phyloP scores from a whole-genome alignment of 2,113 vertebrate genomes.

The Hyla sarda region DNA sequence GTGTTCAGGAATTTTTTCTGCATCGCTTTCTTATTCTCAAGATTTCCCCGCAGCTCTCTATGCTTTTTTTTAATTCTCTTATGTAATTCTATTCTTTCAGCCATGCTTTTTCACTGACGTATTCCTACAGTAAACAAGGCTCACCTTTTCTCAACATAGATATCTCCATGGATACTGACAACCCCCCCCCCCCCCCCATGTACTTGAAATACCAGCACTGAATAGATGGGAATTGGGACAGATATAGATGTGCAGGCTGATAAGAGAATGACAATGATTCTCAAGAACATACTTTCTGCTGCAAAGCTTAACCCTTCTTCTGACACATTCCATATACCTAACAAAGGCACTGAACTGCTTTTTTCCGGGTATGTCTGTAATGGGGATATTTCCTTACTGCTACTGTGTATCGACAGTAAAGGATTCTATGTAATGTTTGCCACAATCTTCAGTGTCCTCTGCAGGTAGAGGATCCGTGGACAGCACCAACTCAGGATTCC shows the following conservation, averaged over 20 bases:
- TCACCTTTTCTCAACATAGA: conserved; percentile 53
- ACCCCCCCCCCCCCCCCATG: neutral
- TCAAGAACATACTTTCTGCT: neutral
- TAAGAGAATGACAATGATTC: conserved; percentile 28
- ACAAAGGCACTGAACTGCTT: neutral
- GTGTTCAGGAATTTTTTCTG: conserved; percentile 21
- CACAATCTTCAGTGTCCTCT: neutral
- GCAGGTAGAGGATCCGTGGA: conserved; percentile 70
- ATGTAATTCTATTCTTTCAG: conserved; percentile 42
- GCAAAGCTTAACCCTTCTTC: conserved; percentile 24
- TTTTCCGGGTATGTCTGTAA: neutral
- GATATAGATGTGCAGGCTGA: conserved; percentile 28
- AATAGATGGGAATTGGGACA: conserved; percentile 51
- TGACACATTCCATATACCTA: neutral
- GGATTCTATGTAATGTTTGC: conserved; percentile 15
- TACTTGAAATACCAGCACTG: conserved; percentile 51
- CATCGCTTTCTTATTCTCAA: neutral
- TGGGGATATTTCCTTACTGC: neutral
- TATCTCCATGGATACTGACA: conserved; percentile 50
- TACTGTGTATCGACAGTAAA: neutral
- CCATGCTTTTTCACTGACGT: conserved; percentile 38
- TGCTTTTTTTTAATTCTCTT: neutral
- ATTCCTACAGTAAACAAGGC: conserved; percentile 47
- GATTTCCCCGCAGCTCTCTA: neutral
- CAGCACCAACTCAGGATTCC: conserved; percentile 39